These are phyloP conservation scores for Ochropacha duplaris DNA, from an alignment of 2,888 invertebrate species.

Conservation along the genomic window DNA sequence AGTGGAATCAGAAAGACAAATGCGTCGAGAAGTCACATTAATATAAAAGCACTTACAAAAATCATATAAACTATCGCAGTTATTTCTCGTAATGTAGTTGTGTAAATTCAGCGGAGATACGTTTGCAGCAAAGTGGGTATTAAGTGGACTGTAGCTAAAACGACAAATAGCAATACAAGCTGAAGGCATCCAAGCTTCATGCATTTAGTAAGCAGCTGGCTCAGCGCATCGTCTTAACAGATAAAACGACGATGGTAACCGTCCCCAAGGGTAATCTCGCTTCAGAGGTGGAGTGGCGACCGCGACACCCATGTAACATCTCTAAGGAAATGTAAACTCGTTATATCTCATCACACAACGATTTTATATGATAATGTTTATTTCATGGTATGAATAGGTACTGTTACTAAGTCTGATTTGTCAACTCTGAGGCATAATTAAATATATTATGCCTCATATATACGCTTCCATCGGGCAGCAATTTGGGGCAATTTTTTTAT, in stretches of 20 bases:
- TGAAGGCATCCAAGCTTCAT: conserved; percentile 16
- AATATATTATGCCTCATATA: too few relatives aligned
- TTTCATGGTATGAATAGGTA: not conserved
- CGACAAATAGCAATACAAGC: conserved; percentile 1
- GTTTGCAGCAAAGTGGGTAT: not conserved
- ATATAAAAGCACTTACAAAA: not conserved
- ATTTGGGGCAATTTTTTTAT: too few relatives aligned
- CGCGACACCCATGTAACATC: conserved; percentile 35
- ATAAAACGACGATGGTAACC: conserved; percentile 42
- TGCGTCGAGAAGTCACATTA: not conserved
- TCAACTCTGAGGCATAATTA: not conserved
- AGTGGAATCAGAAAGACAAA: not conserved
- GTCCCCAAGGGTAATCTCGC: conserved; percentile 49
- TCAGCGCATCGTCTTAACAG: conserved; percentile 38
- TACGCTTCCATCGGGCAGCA: too few relatives aligned
- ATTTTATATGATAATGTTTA: conserved; percentile 7
- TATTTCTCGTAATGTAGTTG: not conserved
- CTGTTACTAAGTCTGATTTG: too few relatives aligned
- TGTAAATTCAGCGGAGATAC: not conserved
- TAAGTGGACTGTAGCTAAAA: not conserved
- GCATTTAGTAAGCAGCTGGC: conserved; percentile 28
- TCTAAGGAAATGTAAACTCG: conserved; percentile 29
- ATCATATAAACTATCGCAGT: not conserved
- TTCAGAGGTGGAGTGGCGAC: conserved; percentile 38
- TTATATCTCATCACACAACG: conserved; percentile 31